Evolutionary conservation across 2,888 invertebrate genomes (phyloP), one percentile per base, ranked within the genome.

Genomic region (Brachyptera putata): DNA sequence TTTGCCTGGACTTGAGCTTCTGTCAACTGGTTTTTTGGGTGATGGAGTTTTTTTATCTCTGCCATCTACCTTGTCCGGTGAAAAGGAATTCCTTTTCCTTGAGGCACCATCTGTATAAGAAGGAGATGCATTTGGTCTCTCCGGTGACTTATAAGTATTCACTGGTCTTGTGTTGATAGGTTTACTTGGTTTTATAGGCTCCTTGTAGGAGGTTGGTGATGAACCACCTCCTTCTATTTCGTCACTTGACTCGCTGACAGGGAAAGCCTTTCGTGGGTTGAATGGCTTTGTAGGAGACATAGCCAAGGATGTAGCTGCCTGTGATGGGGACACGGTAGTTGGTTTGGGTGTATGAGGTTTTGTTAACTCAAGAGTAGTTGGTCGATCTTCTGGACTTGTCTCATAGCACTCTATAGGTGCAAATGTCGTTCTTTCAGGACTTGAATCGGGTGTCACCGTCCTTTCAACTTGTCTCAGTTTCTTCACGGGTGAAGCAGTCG

Each of bases 351-450:
- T 30, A n/a, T n/a, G n/a, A n/a, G n/a, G n/a, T n/a, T n/a, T n/a
- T n/a, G n/a, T n/a, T n/a, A n/a, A n/a, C n/a, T n/a, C n/a, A n/a
- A n/a, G n/a, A 30, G 30, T 30, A 11, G 5, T 30, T 5, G 30
- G 30, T 30, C 43, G 18, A 9, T 58, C 57, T 57, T 68, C 66
- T 1, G 70, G 67, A 18, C 63, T 67, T 24, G 66, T 66, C 53
- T 66, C 63, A 57, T 67, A 67, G 36, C 61, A 55, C 60, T 68
- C 68, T 9, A 71, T 69, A 7, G 71, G 70, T 14, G 67, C 66
- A 46, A 70, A 71, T 4, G 66, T 67, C 48, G 64, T 66, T 60
- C 70, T 61, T 50, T 69, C 68, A 9, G 71, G 70, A 36, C 69
- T 69, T 3, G 67, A 65, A 26, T 67, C 68, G 7, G 67, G 64